Evolutionary conservation across 2,113 vertebrate genomes (phyloP).

Genomic region (Lucifuga dentata): DNA sequence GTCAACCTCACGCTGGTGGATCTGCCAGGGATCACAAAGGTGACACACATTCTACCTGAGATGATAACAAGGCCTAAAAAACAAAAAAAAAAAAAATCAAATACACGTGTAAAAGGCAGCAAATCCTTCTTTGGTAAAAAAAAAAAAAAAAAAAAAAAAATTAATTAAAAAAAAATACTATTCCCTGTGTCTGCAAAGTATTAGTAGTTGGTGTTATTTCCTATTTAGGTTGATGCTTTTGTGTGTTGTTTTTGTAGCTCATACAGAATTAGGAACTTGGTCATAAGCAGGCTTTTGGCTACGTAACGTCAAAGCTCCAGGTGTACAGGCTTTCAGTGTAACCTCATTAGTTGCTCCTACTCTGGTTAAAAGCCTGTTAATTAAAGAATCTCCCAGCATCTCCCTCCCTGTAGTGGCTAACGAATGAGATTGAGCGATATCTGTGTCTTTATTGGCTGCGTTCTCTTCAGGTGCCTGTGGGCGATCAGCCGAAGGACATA

Average conservation of each 20-base stretch:
- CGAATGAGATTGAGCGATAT: background rate
- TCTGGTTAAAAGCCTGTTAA: slow-evolving; percentile 29
- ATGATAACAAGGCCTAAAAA: no score
- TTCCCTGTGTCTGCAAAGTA: no score
- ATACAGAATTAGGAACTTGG: background rate
- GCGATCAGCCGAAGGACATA: slow-evolving; percentile 97
- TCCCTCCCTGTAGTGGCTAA: slow-evolving; percentile 26
- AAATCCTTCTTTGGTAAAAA: no score
- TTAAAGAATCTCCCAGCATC: slow-evolving; percentile 10
- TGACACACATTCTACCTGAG: no score
- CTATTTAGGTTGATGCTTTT: background rate
- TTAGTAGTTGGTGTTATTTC: slow-evolving; percentile 17
- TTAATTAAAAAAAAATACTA: no score
- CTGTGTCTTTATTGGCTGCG: slow-evolving; percentile 30
- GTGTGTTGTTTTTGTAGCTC: slow-evolving; percentile 11
- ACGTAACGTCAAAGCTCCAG: background rate
- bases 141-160: no score
- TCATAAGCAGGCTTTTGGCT: slow-evolving; percentile 10
- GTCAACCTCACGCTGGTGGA: slow-evolving; percentile 98
- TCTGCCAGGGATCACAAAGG: slow-evolving; percentile 98
- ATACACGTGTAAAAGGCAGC: no score
- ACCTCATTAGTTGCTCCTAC: slow-evolving; percentile 43
- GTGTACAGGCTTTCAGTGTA: slow-evolving; percentile 36
- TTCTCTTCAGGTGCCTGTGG: slow-evolving; percentile 91
- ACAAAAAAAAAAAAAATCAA: no score